A percentile compares a stretch with the other conserved stretches of the same genome.
phyloP scores from a whole-genome alignment of 2,797 vertebrate species.

The Hippocampus kuda region DNA sequence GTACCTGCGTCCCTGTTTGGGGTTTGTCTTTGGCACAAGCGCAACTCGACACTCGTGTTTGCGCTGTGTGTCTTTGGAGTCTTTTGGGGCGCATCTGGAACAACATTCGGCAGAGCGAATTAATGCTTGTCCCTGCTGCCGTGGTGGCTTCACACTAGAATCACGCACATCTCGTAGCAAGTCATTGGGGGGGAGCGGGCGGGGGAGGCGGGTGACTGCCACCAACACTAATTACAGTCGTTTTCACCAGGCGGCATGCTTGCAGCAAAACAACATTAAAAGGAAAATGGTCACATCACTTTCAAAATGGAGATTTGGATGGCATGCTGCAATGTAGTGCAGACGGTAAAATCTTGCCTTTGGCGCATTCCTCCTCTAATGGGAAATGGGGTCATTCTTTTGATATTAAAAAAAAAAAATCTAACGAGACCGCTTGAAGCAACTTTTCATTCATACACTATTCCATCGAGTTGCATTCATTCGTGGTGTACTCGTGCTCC shows the following conservation, averaged over 20 bases:
- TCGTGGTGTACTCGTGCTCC: background rate
- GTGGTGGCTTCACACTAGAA: constrained; percentile 13
- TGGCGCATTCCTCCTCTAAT: constrained; percentile 5
- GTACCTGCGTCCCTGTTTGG: background rate
- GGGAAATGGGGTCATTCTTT: constrained; percentile 7
- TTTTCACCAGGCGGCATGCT: background rate
- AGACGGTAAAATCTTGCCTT: background rate
- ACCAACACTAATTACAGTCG: constrained; percentile 16
- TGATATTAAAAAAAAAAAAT: background rate
- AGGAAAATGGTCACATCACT: background rate
- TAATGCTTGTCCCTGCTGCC: constrained; percentile 21
- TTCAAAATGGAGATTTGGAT: background rate
- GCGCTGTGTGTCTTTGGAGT: background rate
- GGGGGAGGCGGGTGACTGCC: constrained; percentile 14
- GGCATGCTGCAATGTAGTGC: constrained; percentile 1
- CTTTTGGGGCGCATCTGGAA: constrained; percentile 28
- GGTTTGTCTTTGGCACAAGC: background rate
- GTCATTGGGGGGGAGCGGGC: background rate
- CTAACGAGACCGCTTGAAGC: background rate
- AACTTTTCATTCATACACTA: background rate
- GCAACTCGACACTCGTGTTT: background rate
- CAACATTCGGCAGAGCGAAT: constrained; percentile 27
- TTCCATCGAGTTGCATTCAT: background rate
- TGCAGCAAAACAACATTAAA: background rate
- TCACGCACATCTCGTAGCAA: constrained; percentile 9